These are phyloP conservation scores for Lytechinus pictus DNA, from an alignment of 35 echinoderm and acorn worm species.

Conservation along the genomic window DNA sequence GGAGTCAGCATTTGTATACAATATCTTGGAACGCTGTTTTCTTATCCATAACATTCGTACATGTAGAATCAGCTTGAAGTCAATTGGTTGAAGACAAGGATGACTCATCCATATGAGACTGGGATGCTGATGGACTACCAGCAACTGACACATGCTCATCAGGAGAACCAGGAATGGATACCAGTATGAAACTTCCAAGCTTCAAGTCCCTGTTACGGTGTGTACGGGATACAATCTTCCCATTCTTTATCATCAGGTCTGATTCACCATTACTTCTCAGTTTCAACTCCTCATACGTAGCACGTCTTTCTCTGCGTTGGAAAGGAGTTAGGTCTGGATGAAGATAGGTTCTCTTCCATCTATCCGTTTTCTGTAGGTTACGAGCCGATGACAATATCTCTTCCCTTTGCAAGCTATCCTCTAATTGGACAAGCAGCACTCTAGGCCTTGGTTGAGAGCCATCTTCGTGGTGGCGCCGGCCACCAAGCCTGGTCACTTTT, in stretches of 20 bases:
- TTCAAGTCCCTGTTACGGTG: slow-evolving; percentile 33
- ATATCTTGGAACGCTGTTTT: background rate
- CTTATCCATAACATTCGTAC: too few relatives aligned
- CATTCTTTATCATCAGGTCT: slow-evolving; percentile 1
- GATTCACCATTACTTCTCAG: slow-evolving; percentile 27
- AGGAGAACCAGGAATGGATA: background rate
- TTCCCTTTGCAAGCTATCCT: slow-evolving; percentile 27
- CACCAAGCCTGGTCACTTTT: slow-evolving; percentile 37
- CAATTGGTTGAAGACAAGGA: too few relatives aligned
- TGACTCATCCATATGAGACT: background rate
- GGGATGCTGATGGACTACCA: background rate
- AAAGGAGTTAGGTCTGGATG: slow-evolving; percentile 12
- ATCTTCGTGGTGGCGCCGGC: slow-evolving; percentile 14
- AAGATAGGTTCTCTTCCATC: background rate
- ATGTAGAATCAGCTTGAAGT: too few relatives aligned
- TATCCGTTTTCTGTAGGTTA: slow-evolving; percentile 11
- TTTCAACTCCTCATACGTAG: slow-evolving; percentile 35
- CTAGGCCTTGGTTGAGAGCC: background rate
- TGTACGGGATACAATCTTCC: slow-evolving; percentile 25
- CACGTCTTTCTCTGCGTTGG: slow-evolving; percentile 41
- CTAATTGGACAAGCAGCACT: slow-evolving; percentile 2
- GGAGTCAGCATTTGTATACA: background rate
- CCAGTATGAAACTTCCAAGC: slow-evolving; percentile 21
- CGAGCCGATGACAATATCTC: slow-evolving; percentile 34
- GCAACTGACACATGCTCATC: background rate